A percentile compares a stretch with the other conserved stretches of the same genome.
phyloP scores from a whole-genome alignment of 2,888 invertebrate genomes.

The Acheta domesticus region DNA sequence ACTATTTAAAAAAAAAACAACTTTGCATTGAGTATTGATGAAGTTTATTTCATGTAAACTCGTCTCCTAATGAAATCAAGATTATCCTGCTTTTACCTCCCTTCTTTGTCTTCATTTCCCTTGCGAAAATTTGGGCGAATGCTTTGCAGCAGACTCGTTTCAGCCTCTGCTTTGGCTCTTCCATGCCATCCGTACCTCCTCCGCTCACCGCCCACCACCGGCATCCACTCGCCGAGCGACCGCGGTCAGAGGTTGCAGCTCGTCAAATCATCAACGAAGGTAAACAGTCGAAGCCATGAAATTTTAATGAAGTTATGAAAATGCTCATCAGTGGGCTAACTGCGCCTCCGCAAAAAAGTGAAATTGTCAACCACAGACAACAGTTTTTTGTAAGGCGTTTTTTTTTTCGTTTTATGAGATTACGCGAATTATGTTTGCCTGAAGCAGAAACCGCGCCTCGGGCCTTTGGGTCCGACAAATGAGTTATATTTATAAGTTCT shows the following conservation, averaged over 20 bases:
- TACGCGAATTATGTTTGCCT: background rate
- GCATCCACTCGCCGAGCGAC: background rate
- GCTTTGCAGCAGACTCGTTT: no score
- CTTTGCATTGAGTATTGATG: no score
- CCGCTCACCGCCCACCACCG: background rate
- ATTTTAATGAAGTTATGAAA: slow-evolving; percentile 18
- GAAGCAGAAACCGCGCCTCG: background rate
- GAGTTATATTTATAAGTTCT: background rate
- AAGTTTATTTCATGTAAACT: no score
- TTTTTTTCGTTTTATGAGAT: background rate
- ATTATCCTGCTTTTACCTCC: no score
- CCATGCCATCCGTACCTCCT: background rate
- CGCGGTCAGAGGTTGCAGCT: background rate
- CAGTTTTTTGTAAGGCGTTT: background rate
- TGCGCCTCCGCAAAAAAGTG: background rate
- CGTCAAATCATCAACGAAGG: background rate
- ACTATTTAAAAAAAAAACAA: no score
- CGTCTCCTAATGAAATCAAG: no score
- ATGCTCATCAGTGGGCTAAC: slow-evolving; percentile 18
- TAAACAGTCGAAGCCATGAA: slow-evolving; percentile 18
- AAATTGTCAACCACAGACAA: background rate
- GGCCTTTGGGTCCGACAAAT: background rate
- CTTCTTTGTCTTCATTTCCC: no score
- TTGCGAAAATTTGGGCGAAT: no score
- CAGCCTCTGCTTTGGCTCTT: background rate